Conservation (phyloP, 2,113 vertebrate genomes). For the Solea solea region DNA sequence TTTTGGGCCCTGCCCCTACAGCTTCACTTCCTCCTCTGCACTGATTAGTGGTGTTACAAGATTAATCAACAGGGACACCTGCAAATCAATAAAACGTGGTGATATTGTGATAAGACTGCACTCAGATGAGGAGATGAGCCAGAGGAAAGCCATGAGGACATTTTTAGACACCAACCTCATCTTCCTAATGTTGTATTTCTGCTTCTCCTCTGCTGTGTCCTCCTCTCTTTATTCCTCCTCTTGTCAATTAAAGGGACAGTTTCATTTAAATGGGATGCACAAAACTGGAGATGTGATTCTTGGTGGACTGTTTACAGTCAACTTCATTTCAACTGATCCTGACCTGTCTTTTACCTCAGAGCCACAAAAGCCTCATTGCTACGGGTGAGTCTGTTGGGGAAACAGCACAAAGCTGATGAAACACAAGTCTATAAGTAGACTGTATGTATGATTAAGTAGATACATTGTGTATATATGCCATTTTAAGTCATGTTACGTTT, state of each 20-base stretch:
- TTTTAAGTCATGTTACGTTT: neutral
- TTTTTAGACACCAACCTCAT: neutral
- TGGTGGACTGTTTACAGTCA: constrained; percentile 53
- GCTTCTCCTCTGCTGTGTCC: neutral
- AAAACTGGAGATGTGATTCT: constrained; percentile 57
- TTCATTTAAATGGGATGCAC: constrained; percentile 57
- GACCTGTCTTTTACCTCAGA: constrained; percentile 48
- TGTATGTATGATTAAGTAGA: too few relatives aligned
- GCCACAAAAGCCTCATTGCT: constrained; percentile 41
- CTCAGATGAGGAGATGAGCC: neutral
- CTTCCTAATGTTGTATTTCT: neutral
- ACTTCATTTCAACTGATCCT: constrained; percentile 46
- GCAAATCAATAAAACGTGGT: constrained; percentile 20
- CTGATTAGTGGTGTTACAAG: neutral
- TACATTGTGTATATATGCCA: neutral
- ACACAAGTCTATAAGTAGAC: too few relatives aligned
- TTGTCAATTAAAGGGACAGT: constrained; percentile 42
- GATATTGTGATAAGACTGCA: neutral
- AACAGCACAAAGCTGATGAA: neutral
- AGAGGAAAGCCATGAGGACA: constrained; percentile 21
- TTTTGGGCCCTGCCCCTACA: neutral
- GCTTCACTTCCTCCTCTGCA: too few relatives aligned
- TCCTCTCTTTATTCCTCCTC: neutral
- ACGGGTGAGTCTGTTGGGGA: constrained; percentile 42
- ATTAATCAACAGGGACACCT: neutral